phyloP scores from a whole-genome alignment of 1,140 invertebrate species.

The Yoshiicerus persimilis region DNA sequence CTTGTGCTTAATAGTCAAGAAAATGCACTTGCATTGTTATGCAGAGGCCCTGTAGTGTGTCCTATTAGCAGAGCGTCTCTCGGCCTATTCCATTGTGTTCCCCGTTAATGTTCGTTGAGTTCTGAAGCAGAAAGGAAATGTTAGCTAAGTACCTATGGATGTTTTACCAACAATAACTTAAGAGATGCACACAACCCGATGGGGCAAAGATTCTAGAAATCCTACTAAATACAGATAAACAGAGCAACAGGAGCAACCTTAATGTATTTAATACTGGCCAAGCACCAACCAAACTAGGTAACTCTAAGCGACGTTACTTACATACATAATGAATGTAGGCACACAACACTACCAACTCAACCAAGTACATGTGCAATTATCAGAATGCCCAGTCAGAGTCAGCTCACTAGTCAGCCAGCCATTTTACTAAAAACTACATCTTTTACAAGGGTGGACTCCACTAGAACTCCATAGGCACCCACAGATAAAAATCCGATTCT shows the following conservation, averaged over 20 bases:
- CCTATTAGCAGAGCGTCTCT: background rate
- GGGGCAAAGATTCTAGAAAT: background rate
- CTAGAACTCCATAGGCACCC: background rate
- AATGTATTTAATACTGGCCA: background rate
- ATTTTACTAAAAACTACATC: background rate
- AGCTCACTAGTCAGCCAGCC: background rate
- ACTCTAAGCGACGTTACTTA: background rate
- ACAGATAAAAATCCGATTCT: slow-evolving; percentile 33
- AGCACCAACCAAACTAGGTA: background rate
- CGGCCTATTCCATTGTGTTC: background rate
- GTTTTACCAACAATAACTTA: background rate
- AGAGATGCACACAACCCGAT: background rate
- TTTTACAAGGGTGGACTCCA: background rate
- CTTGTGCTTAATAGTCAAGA: background rate
- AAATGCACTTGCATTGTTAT: slow-evolving; percentile 6
- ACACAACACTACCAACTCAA: background rate
- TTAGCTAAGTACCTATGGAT: background rate
- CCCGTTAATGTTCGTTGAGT: background rate
- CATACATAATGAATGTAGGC: background rate
- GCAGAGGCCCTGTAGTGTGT: background rate
- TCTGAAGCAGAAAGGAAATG: background rate
- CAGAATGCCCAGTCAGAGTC: background rate
- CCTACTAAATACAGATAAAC: background rate
- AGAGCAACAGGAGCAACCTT: background rate
- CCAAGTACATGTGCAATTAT: background rate